phyloP scores from a whole-genome alignment of 2,888 invertebrate genomes.

The Hirtodrosophila trivittata region DNA sequence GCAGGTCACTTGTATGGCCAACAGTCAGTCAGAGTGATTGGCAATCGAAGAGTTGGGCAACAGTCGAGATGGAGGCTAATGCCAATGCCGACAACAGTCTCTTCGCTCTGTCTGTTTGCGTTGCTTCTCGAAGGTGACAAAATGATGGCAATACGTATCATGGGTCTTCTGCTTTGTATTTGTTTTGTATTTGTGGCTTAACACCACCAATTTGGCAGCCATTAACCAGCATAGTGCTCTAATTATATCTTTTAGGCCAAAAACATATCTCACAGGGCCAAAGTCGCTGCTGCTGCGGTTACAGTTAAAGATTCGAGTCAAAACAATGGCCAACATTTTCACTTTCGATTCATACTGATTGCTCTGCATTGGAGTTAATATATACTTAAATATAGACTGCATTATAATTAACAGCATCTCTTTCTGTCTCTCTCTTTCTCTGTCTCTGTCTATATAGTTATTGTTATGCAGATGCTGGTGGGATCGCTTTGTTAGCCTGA shows the following conservation, averaged over 20 bases:
- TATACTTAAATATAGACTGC: constrained; percentile 31
- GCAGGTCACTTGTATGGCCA: constrained; percentile 83
- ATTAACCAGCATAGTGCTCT: constrained; percentile 46
- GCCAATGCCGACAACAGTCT: constrained; percentile 49
- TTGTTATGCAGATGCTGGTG: constrained; percentile 51
- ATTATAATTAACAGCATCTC: constrained; percentile 68
- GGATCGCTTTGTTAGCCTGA: constrained; percentile 32
- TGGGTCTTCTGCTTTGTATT: constrained; percentile 32
- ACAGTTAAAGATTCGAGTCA: constrained; percentile 9
- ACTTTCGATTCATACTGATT: constrained; percentile 55
- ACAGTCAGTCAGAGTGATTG: constrained; percentile 62
- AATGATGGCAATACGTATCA: constrained; percentile 45
- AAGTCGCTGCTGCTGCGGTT: constrained; percentile 16
- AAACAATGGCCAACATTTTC: constrained; percentile 53
- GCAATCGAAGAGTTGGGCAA: constrained; percentile 76
- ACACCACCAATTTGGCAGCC: constrained; percentile 37
- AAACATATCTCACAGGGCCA: constrained; percentile 36
- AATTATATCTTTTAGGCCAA: constrained; percentile 51
- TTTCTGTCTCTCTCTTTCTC: constrained; percentile 14
- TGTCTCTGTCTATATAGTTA: constrained; percentile 7
- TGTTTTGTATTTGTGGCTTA: constrained; percentile 26
- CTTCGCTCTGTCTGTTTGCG: constrained; percentile 15
- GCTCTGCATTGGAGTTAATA: constrained; percentile 26
- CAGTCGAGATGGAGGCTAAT: constrained; percentile 65
- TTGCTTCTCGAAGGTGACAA: constrained; percentile 73